Evolutionary conservation across 2,888 invertebrate genomes (phyloP), one percentile per base, ranked within the genome.

Genomic region (Syrphus vitripennis): DNA sequence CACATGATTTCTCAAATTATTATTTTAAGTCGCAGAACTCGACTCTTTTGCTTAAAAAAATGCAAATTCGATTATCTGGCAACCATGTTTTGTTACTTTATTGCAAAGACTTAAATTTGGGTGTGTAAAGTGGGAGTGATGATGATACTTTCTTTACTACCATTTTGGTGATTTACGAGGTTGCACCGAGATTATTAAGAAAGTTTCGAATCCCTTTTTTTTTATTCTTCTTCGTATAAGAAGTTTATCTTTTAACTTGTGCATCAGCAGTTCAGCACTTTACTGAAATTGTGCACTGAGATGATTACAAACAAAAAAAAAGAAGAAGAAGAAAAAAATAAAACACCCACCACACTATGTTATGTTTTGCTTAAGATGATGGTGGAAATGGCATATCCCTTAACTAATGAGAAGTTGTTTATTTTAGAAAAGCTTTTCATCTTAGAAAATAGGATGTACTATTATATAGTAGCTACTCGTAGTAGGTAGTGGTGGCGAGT

Each of bases 181-280:
- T 50, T 65, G 55, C 78, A 55, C 26, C 50, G n/a, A 37, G 63
- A 57, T 72, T 71, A 79, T 79, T 71, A 42, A 24, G 34, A 57
- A 79, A 79, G 45, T 79, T 79, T 34, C 48, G 9, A 65, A 65
- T 24, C 67, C 67, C 24, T 48, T 63, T 48, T 63, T 57, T 21
- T n/a, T 7, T n/a, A 34, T 12, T 53, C 14, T 31, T 31, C 5
- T 34, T 10, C 34, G 7, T 34, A 1, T 4, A 65, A 24, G 50
- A 61, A 61, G 31, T 71, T 61, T 42, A 26, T 40, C 48, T 37
- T n/a, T 31, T n/a, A n/a, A 7, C 21, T 48, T n/a, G 21, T 63
- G 29, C 63, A 31, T 34, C 37, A 4, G 31, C 16, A 14, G 2
- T 7, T 29, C 53, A 21, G 9, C 12, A 48, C 45, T 57, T 14